These are phyloP conservation scores for Xestobium rufovillosum DNA, from an alignment of 2,888 invertebrate genomes.

Conservation along the genomic window DNA sequence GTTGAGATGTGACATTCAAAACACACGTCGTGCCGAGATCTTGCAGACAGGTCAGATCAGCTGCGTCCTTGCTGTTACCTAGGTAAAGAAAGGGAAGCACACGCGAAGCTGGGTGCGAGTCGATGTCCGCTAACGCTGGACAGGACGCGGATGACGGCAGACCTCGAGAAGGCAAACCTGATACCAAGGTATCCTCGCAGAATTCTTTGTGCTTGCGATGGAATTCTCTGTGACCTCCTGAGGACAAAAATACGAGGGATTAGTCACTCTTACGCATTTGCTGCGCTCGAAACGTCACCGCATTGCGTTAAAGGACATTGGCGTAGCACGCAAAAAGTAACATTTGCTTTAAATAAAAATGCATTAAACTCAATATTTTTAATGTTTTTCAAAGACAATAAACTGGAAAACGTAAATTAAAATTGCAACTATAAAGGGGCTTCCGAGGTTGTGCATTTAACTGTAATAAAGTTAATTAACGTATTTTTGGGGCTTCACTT, in stretches of 20 bases:
- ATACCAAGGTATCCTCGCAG: conserved; percentile 62
- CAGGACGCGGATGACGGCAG: conserved; percentile 44
- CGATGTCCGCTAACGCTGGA: conserved; percentile 54
- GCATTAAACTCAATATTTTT: no score
- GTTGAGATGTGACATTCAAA: conserved; percentile 72
- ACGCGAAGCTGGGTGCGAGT: conserved; percentile 68
- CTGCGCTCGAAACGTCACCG: no score
- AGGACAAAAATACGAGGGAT: conserved; percentile 34
- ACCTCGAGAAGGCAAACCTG: conserved; percentile 36
- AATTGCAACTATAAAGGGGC: no score
- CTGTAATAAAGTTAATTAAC: no score
- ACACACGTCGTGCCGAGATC: conserved; percentile 67
- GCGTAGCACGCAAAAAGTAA: not conserved
- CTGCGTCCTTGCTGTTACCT: conserved; percentile 75
- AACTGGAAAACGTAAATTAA: no score
- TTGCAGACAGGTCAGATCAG: conserved; percentile 58
- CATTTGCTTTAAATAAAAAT: not conserved
- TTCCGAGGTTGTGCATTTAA: no score
- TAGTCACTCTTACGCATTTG: conserved; percentile 7
- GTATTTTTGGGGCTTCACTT: no score
- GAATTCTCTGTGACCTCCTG: conserved; percentile 66
- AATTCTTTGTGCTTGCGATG: conserved; percentile 61
- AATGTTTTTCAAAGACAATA: no score
- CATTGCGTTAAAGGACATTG: not conserved
- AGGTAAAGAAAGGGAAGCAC: conserved; percentile 74